These are phyloP conservation scores for Heliothis subflexa DNA, from an alignment of 1,140 invertebrate genomes.

Conservation along the genomic window DNA sequence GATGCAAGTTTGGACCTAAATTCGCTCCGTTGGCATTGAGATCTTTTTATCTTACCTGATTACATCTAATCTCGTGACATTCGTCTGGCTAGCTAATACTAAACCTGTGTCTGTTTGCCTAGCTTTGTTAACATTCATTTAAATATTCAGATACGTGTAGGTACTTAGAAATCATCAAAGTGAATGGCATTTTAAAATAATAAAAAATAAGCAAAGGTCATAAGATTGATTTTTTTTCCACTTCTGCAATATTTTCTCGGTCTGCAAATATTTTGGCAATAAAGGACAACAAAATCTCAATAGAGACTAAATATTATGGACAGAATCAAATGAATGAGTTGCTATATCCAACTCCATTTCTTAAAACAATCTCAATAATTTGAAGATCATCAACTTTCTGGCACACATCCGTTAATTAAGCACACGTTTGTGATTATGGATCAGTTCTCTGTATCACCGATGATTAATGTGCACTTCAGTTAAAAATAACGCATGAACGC, in stretches of 20 bases:
- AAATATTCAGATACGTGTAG: too few relatives aligned
- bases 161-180: too few relatives aligned
- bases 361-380: slow-evolving; percentile 10
- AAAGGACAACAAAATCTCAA: too few relatives aligned
- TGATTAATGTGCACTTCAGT: slow-evolving; percentile 43
- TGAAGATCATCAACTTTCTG: slow-evolving; percentile 29
- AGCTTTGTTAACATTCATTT: too few relatives aligned
- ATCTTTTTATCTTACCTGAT: slow-evolving; percentile 36
- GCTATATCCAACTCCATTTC: not conserved
- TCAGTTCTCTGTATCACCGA: slow-evolving; percentile 31
- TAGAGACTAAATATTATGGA: too few relatives aligned
- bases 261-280: too few relatives aligned
- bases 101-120: not conserved
- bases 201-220: too few relatives aligned
- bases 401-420: slow-evolving; percentile 34
- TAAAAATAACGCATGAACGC: slow-evolving; percentile 36
- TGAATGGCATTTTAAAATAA: too few relatives aligned
- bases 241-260: too few relatives aligned
- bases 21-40: slow-evolving; percentile 20
- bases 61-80: slow-evolving; percentile 38
- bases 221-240: too few relatives aligned
- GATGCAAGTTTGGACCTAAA: slow-evolving; percentile 31
- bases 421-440: slow-evolving; percentile 11
- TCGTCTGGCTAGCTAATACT: slow-evolving; percentile 8
- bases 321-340: not conserved